Base-by-base conservation (phyloP, 2,888 invertebrate genomes). In the Cerceris ruficornis region DNA sequence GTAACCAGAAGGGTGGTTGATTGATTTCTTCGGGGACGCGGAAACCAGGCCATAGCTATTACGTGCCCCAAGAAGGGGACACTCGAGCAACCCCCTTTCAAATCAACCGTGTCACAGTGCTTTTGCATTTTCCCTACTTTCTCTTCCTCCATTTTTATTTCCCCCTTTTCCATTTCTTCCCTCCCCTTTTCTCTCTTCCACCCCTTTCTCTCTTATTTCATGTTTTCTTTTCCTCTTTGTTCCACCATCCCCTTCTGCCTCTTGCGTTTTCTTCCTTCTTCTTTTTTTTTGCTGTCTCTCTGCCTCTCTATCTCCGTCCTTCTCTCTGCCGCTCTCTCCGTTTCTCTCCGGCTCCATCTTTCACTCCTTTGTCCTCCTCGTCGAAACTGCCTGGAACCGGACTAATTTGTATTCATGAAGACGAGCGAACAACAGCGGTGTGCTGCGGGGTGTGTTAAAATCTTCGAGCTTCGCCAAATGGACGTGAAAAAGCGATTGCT, bases 331-430 rank as follows among this genome's bases (percentile, higher is more conserved):
- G 1, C 0, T 42, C 2, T 17, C n/a, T 57, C 11, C 49, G 7
- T 17, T 42, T 14, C 46, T 13, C 42, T 58, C 13, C 13, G 2
- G 0, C 58, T 58, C 55, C 8, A 7, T 58, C 41, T 58, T 7
- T 14, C 58, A 4, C 41, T 58, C 7, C 13, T 13, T n/a, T 14
- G 5, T 41, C 41, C 39, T 11, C 28, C 2, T 41, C 41, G 41
- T 11, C 41, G 58, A 4, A n/a, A 11, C 13, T n/a, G 17, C 72
- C 17, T 13, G 50, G 65, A 43, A 17, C 43, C 7, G 41, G 49
- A 15, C 55, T 80, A 80, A 83, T 83, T 83, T 73, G 75, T 83
- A 83, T 83, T 83, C 75, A 61, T 77, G 64, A 74, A 64, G 14
- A 59, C 43, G 67, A 58, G 52, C 57, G 61, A 52, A 73, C 62